A percentile compares a stretch with the other conserved stretches of the same genome.
Evolutionary conservation across 2,888 invertebrate genomes (phyloP).

Genomic region (Scaptomyza flava): DNA sequence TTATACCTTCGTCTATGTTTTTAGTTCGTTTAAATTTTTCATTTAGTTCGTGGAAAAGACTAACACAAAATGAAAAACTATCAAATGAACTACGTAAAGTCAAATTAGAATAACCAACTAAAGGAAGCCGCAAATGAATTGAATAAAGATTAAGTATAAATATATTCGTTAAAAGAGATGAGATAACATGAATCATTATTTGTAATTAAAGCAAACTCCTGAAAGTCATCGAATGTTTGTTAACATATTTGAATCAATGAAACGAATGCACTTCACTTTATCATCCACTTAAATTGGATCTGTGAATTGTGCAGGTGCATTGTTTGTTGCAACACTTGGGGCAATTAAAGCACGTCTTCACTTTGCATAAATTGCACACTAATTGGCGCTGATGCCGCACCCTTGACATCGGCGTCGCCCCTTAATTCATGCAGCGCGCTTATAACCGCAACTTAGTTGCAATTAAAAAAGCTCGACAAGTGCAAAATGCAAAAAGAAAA

Average conservation of each 20-base stretch:
- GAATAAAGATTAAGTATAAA: too few relatives aligned
- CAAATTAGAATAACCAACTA: too few relatives aligned
- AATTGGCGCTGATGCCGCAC: slow-evolving; percentile 37
- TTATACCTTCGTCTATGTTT: too few relatives aligned
- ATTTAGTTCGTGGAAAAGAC: too few relatives aligned
- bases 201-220: background rate
- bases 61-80: too few relatives aligned
- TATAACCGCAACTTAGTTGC: slow-evolving; percentile 50
- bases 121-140: too few relatives aligned
- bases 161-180: too few relatives aligned
- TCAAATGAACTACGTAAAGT: too few relatives aligned
- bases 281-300: slow-evolving; percentile 6
- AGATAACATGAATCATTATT: too few relatives aligned
- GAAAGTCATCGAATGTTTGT: background rate
- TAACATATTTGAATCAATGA: background rate
- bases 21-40: too few relatives aligned
- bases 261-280: background rate
- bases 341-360: slow-evolving; percentile 55
- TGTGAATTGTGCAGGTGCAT: slow-evolving; percentile 9
- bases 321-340: slow-evolving; percentile 12
- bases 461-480: slow-evolving; percentile 64
- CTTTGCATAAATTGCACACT: slow-evolving; percentile 54
- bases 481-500: slow-evolving; percentile 3
- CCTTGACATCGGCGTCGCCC: background rate
- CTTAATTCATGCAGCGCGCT: slow-evolving; percentile 3